phyloP scores from a whole-genome alignment of 2,888 invertebrate species.

The Temnothorax rugatulus region DNA sequence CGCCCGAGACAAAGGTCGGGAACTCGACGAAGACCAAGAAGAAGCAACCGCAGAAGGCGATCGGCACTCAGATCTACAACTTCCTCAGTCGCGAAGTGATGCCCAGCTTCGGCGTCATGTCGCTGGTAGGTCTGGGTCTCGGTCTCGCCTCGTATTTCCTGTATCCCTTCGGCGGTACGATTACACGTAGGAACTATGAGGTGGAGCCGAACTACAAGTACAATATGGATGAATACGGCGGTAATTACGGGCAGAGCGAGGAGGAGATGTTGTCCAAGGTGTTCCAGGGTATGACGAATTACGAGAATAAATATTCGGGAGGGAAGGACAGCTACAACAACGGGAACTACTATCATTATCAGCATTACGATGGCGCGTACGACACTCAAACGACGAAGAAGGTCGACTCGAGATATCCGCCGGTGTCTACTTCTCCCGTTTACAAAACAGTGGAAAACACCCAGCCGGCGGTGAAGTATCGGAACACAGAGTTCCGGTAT shows the following conservation, averaged over 20 bases:
- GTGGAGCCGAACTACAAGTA: constrained; percentile 88
- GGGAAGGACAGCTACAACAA: constrained; percentile 62
- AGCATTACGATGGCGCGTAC: constrained; percentile 75
- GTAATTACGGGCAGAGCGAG: constrained; percentile 91
- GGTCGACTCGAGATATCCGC: constrained; percentile 73
- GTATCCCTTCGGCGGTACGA: constrained; percentile 91
- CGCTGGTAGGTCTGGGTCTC: constrained; percentile 91
- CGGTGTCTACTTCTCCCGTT: constrained; percentile 69
- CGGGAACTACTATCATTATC: constrained; percentile 80
- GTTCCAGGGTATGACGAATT: constrained; percentile 89
- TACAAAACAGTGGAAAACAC: constrained; percentile 78
- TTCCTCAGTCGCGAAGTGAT: constrained; percentile 93
- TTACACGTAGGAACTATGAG: constrained; percentile 89
- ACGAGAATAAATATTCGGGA: constrained; percentile 74
- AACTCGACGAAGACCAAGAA: constrained; percentile 87
- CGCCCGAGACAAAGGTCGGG: constrained; percentile 81
- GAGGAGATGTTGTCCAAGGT: constrained; percentile 93
- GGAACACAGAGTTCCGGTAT: constrained; percentile 82
- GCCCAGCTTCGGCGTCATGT: constrained; percentile 93
- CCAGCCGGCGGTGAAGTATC: constrained; percentile 75
- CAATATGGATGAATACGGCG: constrained; percentile 90
- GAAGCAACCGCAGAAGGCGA: constrained; percentile 87
- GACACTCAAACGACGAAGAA: constrained; percentile 86
- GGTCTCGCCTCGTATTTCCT: constrained; percentile 93
- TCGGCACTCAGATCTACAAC: constrained; percentile 92